phyloP scores from a whole-genome alignment of 2,113 vertebrate species.

The Pogonocichla stellata region DNA sequence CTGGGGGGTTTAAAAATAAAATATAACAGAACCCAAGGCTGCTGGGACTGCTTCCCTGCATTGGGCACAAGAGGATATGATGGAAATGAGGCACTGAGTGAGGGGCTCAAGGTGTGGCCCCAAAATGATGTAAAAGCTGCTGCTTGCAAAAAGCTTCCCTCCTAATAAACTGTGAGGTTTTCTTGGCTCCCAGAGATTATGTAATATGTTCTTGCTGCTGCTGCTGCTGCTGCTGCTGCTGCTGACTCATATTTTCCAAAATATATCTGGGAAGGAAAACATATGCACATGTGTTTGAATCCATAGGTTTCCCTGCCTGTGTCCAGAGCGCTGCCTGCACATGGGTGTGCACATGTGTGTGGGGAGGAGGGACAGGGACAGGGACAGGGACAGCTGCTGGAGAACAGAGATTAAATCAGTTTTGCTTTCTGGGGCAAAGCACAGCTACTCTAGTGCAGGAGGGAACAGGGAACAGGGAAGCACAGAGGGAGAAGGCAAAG shows the following conservation, averaged over 20 bases:
- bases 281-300: slow-evolving; percentile 1
- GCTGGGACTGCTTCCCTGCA: background rate
- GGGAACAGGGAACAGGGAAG: background rate
- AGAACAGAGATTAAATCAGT: background rate
- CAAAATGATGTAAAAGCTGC: background rate
- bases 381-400: background rate
- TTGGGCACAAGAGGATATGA: fast-evolving
- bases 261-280: slow-evolving; percentile 19
- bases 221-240: slow-evolving; percentile 24
- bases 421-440: slow-evolving; percentile 12
- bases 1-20: background rate
- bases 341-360: fast-evolving
- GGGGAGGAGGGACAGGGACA: background rate
- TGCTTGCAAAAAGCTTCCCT: background rate
- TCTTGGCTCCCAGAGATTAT: slow-evolving; percentile 42
- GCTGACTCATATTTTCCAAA: slow-evolving; percentile 64
- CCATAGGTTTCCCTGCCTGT: background rate
- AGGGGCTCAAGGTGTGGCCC: background rate
- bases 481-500: background rate
- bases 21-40: background rate
- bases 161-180: background rate
- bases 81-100: background rate
- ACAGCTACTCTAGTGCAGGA: background rate
- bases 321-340: background rate
- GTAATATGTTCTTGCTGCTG: slow-evolving; percentile 43